Base-by-base conservation (phyloP, 2,797 vertebrate species). In the Pterois miles region DNA sequence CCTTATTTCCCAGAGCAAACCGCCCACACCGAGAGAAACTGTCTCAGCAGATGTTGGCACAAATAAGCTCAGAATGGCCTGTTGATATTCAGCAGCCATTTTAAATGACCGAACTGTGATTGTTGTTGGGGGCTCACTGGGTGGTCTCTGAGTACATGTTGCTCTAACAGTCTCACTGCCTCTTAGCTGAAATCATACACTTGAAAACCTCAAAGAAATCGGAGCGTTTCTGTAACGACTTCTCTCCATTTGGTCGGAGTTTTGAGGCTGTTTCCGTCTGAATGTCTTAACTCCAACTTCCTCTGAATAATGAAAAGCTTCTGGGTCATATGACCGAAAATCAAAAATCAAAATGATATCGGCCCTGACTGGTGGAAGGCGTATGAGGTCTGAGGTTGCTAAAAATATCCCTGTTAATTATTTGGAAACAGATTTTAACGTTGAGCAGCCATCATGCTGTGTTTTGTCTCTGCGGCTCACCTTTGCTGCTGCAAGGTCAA, bases 101-200 rank as follows among this genome's bases (percentile, higher is more conserved):
- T 88, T 74, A 69, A 74, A 81, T 77, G 83, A 76, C 82, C 76
- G 81, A 88, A 86, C 82, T 65, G 43, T 72, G 80, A 78, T 85
- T 91, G 83, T 91, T 91, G 20, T 81, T 85, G 66, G 64, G 56
- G 70, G 76, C 76, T n/a, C 33, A 5, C 71, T 91, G 90, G 89
- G 91, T 93, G 93, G 92, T 90, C 89, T 86, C 71, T 70, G 53
- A 74, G 70, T 91, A 90, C 93, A 93, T 82, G 88, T 88, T 86
- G 48, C 80, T 85, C 74, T 40, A 71, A 73, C 78, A 65, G 83
- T 81, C 81, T 85, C 82, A 46, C 66, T 63, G 76, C 74, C 79
- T 58, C 63, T 83, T 76, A 75, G 83, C 74, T 84, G 38, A 71
- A 78, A 73, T 91, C 80, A 79, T n/a, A 80, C 77, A 74, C 60